These are phyloP conservation scores for Agrochola macilenta DNA, from an alignment of 2,888 invertebrate genomes.

Conservation along the genomic window DNA sequence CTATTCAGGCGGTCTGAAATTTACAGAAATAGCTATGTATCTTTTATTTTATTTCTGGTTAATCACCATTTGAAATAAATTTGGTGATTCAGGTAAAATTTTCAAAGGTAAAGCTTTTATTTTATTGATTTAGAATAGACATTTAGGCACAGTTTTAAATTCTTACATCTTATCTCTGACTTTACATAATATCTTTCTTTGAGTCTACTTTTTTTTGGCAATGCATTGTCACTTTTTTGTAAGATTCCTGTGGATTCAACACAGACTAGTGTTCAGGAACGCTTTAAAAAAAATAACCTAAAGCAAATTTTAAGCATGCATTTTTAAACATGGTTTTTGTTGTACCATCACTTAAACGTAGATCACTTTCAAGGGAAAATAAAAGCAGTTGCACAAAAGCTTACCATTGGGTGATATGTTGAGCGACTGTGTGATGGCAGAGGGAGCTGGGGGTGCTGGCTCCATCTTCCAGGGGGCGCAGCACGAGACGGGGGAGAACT, in stretches of 20 bases:
- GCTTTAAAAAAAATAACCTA: background rate
- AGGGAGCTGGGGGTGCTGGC: constrained; percentile 90
- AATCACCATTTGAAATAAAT: background rate
- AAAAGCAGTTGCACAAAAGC: constrained; percentile 47
- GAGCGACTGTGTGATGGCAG: constrained; percentile 86
- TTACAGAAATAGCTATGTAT: background rate
- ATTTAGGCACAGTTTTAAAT: background rate
- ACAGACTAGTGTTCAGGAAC: too few relatives aligned
- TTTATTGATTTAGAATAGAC: background rate
- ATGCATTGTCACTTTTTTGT: too few relatives aligned
- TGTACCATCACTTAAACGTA: background rate
- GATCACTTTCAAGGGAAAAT: background rate
- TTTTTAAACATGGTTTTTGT: background rate
- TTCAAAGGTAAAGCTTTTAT: background rate
- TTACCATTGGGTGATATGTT: constrained; percentile 91
- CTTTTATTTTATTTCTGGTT: background rate
- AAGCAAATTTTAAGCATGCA: background rate
- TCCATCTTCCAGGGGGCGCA: constrained; percentile 92
- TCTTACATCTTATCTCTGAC: too few relatives aligned
- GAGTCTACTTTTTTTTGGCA: background rate
- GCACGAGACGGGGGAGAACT: constrained; percentile 90
- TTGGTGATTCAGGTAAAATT: background rate
- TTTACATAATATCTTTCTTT: background rate
- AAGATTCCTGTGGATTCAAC: background rate
- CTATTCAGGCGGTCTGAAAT: background rate